Base-by-base conservation (phyloP, 2,113 vertebrate species). In the Ondatra zibethicus region DNA sequence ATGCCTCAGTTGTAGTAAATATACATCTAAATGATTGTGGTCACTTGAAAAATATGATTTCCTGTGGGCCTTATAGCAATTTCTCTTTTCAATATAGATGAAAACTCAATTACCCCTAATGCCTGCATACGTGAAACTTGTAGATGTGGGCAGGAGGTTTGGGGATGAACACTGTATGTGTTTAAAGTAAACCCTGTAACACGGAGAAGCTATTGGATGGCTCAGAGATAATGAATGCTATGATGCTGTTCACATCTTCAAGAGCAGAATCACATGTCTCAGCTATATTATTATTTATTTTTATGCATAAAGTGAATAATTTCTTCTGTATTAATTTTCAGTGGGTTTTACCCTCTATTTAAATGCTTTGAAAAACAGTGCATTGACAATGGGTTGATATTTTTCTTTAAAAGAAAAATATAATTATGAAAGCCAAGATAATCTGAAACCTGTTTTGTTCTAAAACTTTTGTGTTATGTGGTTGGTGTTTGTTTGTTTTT, bases 351-450 rank as follows among this genome's bases (percentile, higher is more conserved):
- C 94, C 96, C 96, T 97, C 93, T 99, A 98, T 99, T 99, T 99
- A 99, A 99, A 98, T 98, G 97, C 97, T 98, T 98, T 98, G 98
- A 97, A 96, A 98, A 98, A 81, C 98, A 98, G 96, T 97, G 98
- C 98, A 98, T 98, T 98, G 98, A 98, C 92, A 97, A 98, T 98
- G 98, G 96, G 96, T 98, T 98, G 97, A 98, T 98, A 98, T 98
- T 98, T 98, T 98, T 98, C 98, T 98, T 98, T 98, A 98, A 96
- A 98, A 98, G 98, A 98, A 98, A 98, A 98, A 98, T 98, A 98
- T 98, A 98, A 98, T 98, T 98, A 98, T 98, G 98, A 98, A 98
- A 99, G 98, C 98, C 98, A 98, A 98, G 98, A 98, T 98, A 98
- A 98, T 98, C 98, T 98, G 97, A 99, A 98, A 97, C 98, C 98